Conservation (phyloP, 2,888 invertebrate genomes). For the Aromia moschata region DNA sequence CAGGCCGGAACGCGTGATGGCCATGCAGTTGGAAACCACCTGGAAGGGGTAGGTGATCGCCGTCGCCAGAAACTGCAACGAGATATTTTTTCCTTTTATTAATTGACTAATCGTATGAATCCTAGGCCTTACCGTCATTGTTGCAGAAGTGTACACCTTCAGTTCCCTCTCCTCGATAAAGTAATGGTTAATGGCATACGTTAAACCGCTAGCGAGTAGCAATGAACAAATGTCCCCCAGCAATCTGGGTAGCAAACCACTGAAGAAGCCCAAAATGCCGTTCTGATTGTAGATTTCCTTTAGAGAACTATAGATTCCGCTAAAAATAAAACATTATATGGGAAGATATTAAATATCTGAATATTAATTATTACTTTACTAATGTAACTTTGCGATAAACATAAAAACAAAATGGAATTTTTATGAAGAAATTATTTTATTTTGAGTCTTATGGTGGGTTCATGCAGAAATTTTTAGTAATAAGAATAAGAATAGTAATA, state of each 20-base stretch:
- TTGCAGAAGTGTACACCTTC: conserved; percentile 66
- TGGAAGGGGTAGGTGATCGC: conserved; percentile 92
- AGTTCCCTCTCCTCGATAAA: conserved; percentile 77
- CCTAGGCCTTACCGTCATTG: conserved; percentile 69
- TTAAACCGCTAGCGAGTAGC: conserved; percentile 78
- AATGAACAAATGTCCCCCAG: conserved; percentile 85
- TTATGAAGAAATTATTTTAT: no score
- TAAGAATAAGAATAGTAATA: no score
- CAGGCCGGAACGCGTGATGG: conserved; percentile 82
- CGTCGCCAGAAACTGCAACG: conserved; percentile 76
- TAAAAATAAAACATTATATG: conserved; percentile 53
- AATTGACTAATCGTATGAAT: no score
- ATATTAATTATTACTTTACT: no score
- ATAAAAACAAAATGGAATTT: no score
- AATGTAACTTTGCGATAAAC: no score
- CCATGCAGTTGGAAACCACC: conserved; percentile 92
- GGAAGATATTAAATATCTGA: background rate
- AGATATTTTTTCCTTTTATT: no score
- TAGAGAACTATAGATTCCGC: conserved; percentile 79
- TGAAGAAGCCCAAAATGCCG: conserved; percentile 87
- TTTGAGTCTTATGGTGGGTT: no score
- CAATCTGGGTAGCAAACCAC: conserved; percentile 87
- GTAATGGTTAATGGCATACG: conserved; percentile 83
- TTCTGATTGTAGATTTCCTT: conserved; percentile 85
- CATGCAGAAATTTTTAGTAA: no score